Percentiles rank a stretch among this genome's conserved stretches.
These are phyloP conservation scores for Druon quercuslanigerum DNA, from an alignment of 1,140 invertebrate species.

Conservation along the genomic window DNA sequence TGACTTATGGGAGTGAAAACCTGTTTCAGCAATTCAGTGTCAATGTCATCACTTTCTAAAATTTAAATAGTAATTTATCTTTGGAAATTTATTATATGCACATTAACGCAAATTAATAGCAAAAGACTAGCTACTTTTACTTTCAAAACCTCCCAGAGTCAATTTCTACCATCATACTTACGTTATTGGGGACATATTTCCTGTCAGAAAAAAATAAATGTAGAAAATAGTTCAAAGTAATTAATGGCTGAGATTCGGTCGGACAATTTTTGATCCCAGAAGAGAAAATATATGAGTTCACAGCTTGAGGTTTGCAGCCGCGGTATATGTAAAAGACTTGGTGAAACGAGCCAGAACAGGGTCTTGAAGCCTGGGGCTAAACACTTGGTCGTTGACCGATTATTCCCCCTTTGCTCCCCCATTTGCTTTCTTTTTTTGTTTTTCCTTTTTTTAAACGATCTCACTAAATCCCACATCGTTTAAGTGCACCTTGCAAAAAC, in stretches of 20 bases:
- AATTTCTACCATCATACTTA: too few species aligned
- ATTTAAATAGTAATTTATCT: neutral
- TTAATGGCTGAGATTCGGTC: too few species aligned
- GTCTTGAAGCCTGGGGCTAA: conserved; percentile 27
- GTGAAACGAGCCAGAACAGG: conserved; percentile 31
- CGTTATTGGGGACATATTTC: too few species aligned
- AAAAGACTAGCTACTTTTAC: too few species aligned
- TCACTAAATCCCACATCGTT: conserved; percentile 18
- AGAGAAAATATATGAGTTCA: conserved; percentile 23
- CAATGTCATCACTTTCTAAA: conserved; percentile 8
- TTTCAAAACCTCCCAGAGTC: neutral
- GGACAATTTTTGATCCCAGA: neutral
- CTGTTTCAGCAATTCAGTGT: neutral
- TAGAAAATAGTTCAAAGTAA: too few species aligned
- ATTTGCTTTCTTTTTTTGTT: conserved; percentile 28
- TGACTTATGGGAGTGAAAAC: too few species aligned
- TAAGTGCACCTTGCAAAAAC: conserved; percentile 15
- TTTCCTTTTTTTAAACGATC: conserved; percentile 11
- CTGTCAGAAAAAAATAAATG: too few species aligned
- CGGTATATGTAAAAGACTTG: conserved; percentile 43
- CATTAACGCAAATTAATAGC: neutral
- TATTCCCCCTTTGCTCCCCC: conserved; percentile 42
- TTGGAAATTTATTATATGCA: neutral
- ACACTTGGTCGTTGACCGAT: conserved; percentile 59
- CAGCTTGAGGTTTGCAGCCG: conserved; percentile 39